phyloP scores from a whole-genome alignment of 2,113 vertebrate species.

The Dicrurus megarhynchus region DNA sequence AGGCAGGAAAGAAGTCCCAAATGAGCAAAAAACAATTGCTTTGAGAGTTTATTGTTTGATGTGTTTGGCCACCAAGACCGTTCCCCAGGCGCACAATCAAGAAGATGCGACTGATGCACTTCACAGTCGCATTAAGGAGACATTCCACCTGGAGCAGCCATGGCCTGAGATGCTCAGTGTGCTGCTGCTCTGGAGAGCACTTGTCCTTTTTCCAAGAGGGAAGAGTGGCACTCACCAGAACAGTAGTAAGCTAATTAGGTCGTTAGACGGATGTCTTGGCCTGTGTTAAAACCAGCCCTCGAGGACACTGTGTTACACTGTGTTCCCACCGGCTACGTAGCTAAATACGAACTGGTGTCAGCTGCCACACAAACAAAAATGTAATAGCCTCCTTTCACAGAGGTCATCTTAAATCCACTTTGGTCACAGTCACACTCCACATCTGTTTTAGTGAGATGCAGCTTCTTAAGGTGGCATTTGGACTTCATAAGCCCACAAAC shows the following conservation, averaged over 20 bases:
- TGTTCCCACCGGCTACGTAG: conserved; percentile 74
- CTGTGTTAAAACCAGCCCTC: conserved; percentile 73
- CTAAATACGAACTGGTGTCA: conserved; percentile 82
- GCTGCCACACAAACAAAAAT: conserved; percentile 77
- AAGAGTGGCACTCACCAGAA: conserved; percentile 18
- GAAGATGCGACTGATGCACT: conserved; percentile 64
- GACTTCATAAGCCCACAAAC: conserved; percentile 68
- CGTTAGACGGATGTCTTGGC: conserved; percentile 71
- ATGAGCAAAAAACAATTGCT: conserved; percentile 13
- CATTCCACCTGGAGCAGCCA: conserved; percentile 59
- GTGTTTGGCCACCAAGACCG: background rate
- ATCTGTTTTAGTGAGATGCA: conserved; percentile 77
- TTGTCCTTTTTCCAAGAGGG: background rate
- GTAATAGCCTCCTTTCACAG: conserved; percentile 70
- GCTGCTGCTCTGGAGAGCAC: conserved; percentile 35
- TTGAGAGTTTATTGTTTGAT: conserved; percentile 40
- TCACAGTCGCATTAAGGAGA: conserved; percentile 67
- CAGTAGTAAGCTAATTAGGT: conserved; percentile 72
- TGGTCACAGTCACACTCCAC: conserved; percentile 75
- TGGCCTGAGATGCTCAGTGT: conserved; percentile 48
- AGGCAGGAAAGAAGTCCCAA: background rate
- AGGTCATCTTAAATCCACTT: conserved; percentile 79
- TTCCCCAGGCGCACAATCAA: conserved; percentile 65
- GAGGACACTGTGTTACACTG: conserved; percentile 77
- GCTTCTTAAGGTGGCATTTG: conserved; percentile 76